Percentiles rank a stretch among this genome's conserved stretches.
Conservation (phyloP, 2,113 vertebrate species). For the Gila orcuttii region DNA sequence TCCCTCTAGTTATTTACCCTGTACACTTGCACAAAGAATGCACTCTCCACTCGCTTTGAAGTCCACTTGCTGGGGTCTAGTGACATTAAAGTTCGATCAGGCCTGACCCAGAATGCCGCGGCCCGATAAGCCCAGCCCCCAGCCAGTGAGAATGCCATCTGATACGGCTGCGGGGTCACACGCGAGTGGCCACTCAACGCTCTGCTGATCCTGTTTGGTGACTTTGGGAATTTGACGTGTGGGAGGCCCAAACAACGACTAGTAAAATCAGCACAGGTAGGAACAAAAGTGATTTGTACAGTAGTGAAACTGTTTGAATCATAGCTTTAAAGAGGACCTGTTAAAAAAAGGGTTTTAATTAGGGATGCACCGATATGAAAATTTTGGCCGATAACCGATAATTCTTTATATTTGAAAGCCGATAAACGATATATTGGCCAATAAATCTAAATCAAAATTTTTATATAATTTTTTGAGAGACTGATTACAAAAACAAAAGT, state of each 20-base stretch:
- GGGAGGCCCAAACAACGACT: conserved; percentile 19
- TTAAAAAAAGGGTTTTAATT: too few species aligned
- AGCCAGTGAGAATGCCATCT: conserved; percentile 58
- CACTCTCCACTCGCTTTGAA: conserved; percentile 70
- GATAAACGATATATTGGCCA: too few species aligned
- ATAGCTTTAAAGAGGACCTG: background rate
- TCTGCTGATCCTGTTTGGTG: conserved; percentile 57
- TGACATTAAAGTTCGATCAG: conserved; percentile 74
- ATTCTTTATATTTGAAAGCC: too few species aligned
- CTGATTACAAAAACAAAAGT: too few species aligned
- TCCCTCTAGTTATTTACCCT: conserved; percentile 67
- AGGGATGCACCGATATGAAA: too few species aligned
- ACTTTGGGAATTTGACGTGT: conserved; percentile 58
- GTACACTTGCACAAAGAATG: conserved; percentile 64
- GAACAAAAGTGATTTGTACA: background rate
- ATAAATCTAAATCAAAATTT: too few species aligned
- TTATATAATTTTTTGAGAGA: too few species aligned
- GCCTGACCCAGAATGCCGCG: conserved; percentile 72
- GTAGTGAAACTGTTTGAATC: background rate
- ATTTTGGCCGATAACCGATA: too few species aligned
- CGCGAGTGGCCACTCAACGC: conserved; percentile 59
- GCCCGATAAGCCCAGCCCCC: conserved; percentile 71
- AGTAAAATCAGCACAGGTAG: background rate
- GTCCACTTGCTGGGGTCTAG: conserved; percentile 73
- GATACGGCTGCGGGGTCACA: conserved; percentile 66